Conservation (phyloP, 2,797 vertebrate species). For the Sarcoramphus papa region DNA sequence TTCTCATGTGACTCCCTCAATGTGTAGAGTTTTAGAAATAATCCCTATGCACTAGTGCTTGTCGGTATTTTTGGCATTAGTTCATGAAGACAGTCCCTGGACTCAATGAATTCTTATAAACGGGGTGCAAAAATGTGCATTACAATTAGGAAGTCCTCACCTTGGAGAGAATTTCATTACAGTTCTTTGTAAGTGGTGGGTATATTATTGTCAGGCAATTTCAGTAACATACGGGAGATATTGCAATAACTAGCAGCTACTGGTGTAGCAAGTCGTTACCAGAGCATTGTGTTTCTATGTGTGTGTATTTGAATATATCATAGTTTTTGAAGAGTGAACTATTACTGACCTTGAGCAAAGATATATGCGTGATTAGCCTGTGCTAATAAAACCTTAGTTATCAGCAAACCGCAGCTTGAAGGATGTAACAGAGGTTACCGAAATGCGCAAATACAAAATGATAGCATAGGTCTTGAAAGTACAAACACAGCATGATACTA, state of each 20-base stretch:
- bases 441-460: background rate
- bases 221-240: background rate
- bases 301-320: background rate
- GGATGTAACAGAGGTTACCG: background rate
- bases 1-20: background rate
- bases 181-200: background rate
- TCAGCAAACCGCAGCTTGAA: conserved; percentile 19
- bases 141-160: background rate
- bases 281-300: background rate
- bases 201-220: background rate
- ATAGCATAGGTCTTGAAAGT: background rate
- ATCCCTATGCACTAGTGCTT: background rate
- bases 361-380: background rate
- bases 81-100: background rate
- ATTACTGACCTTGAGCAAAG: background rate
- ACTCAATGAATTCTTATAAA: background rate
- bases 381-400: conserved; percentile 32
- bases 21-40: background rate
- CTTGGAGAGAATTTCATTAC: background rate
- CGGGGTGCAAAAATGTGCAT: background rate
- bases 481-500: background rate
- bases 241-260: background rate
- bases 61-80: background rate
- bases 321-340: background rate
- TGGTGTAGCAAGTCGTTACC: background rate